Evolutionary conservation across 30 jellyfish, hydroid and myxozoan species (phyloP), one percentile per base, ranked within the genome.

Genomic region (Cassiopea andromeda): DNA sequence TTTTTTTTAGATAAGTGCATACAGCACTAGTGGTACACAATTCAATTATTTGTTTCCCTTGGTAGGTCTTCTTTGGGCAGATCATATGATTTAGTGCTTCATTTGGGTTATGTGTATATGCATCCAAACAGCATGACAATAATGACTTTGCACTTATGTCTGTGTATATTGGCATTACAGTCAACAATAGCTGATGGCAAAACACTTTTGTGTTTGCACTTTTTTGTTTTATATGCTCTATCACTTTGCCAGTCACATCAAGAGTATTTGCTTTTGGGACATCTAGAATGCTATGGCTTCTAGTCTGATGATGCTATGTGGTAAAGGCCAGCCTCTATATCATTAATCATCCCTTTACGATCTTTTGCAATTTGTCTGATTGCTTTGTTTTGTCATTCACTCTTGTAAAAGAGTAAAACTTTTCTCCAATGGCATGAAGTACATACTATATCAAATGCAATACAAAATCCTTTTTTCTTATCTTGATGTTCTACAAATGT

Each of bases 281-380:
- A 27, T 27, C 38, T 27, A 27, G 38, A 27, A 27, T 27, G 38
- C 38, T 27, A 27, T 27, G 38, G 38, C 38, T 27, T 27, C 38
- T 27, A 27, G 38, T 27, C 38, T 27, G 38, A 27, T 27, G 38
- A 27, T 27, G 38, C 38, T 27, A 27, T 27, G 38, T 27, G 38
- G 38, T 27, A 27, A 27, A 27, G 38, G 38, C 38, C 38, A 27
- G 38, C 38, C 38, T 27, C 38, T 27, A 27, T 27, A 27, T 27
- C 38, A 27, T 27, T 27, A 27, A 27, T 27, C 38, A 27, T 27
- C 38, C 38, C 38, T 27, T 27, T 27, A 27, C 82, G 82, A 2
- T 73, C 50, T 45, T 75, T 90, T 69, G 58, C 84, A 82, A 81
- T 89, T 89, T 89, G 94, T 44, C 97, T 58, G 49, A 89, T 89